Percentiles rank a stretch among this genome's conserved stretches.
Conservation (phyloP, 2,113 vertebrate species). For the Serinus canaria region DNA sequence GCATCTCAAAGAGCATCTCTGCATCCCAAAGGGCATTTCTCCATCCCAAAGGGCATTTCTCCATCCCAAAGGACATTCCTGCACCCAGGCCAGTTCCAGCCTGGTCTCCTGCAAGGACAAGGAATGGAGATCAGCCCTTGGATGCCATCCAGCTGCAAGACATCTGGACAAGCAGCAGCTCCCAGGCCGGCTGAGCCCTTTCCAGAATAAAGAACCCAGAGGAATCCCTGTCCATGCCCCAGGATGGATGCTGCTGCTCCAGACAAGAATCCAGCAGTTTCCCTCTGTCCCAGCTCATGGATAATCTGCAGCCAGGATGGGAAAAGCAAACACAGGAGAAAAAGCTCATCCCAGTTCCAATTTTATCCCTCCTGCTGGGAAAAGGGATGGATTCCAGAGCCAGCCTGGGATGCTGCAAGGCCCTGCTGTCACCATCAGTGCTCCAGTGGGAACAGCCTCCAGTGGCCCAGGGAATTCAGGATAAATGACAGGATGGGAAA, state of each 20-base stretch:
- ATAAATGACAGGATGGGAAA: background rate
- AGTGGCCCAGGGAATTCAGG: background rate
- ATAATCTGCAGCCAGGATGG: background rate
- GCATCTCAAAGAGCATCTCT: background rate
- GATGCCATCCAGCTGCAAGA: background rate
- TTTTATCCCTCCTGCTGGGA: background rate
- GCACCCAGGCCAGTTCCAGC: background rate
- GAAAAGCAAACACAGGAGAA: background rate
- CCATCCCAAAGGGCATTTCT: background rate
- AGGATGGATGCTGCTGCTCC: background rate
- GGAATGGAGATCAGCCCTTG: background rate
- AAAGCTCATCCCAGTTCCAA: background rate
- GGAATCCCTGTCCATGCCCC: background rate
- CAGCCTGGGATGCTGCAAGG: background rate
- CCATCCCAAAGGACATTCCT: background rate
- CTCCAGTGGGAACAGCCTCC: background rate
- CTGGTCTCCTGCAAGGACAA: background rate
- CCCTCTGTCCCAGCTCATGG: rapidly evolving
- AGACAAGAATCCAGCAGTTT: background rate
- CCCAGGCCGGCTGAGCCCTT: background rate
- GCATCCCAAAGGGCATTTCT: background rate
- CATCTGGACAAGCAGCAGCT: rapidly evolving
- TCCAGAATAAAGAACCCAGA: background rate
- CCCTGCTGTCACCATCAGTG: rapidly evolving
- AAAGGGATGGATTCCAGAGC: background rate